Percentiles rank a stretch among this genome's conserved stretches.
Evolutionary conservation across 1,140 invertebrate genomes (phyloP).

Genomic region (Atopsyche davidsoni): DNA sequence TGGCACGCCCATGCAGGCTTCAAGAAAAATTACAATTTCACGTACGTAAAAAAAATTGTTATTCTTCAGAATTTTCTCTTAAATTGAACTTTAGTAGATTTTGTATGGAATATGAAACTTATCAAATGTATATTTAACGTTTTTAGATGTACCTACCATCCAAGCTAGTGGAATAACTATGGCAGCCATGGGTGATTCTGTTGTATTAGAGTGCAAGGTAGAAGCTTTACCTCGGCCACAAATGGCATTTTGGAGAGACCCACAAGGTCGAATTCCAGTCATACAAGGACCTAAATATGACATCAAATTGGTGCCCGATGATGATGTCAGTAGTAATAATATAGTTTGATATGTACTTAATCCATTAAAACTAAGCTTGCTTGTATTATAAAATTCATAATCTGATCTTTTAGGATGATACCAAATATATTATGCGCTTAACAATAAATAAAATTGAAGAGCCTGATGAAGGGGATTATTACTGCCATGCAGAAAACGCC

Average conservation of each 20-base stretch:
- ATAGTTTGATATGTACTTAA: not conserved
- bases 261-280: slow-evolving; percentile 60
- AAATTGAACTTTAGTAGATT: no score
- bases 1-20: slow-evolving; percentile 75
- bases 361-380: not conserved
- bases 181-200: slow-evolving; percentile 63
- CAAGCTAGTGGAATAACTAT: slow-evolving; percentile 68
- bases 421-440: slow-evolving; percentile 65
- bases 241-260: slow-evolving; percentile 72
- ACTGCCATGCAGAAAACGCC: slow-evolving; percentile 74
- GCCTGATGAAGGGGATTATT: slow-evolving; percentile 69
- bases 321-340: slow-evolving; percentile 44
- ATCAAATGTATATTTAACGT: not conserved
- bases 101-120: no score
- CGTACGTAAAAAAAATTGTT: slow-evolving; percentile 65
- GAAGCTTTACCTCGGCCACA: slow-evolving; percentile 71
- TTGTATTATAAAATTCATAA: not conserved
- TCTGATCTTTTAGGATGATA: slow-evolving; percentile 37
- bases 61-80: no score
- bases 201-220: slow-evolving; percentile 69
- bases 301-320: slow-evolving; percentile 50
- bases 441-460: slow-evolving; percentile 64
- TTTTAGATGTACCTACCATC: slow-evolving; percentile 63
- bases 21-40: slow-evolving; percentile 67
- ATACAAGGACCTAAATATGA: slow-evolving; percentile 68